Conservation (phyloP, 2,113 vertebrate species). For the Oryctolagus cuniculus region DNA sequence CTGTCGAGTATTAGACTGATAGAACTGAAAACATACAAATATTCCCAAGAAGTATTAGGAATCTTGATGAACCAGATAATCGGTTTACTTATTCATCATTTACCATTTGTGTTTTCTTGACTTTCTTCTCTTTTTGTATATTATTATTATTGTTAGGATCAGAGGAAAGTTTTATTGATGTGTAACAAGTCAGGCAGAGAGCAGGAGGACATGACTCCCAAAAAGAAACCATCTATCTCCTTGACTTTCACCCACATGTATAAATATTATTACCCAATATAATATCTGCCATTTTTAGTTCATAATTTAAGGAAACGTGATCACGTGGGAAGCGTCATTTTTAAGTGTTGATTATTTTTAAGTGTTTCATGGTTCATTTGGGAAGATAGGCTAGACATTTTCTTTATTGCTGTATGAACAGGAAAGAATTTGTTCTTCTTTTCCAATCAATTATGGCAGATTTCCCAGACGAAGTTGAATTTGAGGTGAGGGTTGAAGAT, state of each 20-base stretch:
- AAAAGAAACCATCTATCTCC: too few species aligned
- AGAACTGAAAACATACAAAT: constrained; percentile 33
- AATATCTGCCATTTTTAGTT: constrained; percentile 2
- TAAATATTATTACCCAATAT: not conserved
- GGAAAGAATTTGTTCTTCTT: constrained; percentile 10
- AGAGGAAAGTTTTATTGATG: too few species aligned
- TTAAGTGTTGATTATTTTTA: not conserved
- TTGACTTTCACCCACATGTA: not conserved
- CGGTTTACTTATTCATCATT: not conserved
- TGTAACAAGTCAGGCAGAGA: too few species aligned
- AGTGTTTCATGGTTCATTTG: constrained; percentile 2
- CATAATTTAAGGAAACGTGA: not conserved
- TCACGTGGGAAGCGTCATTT: constrained; percentile 23
- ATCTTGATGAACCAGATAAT: not conserved
- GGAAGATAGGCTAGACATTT: not conserved
- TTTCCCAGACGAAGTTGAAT: constrained; percentile 42
- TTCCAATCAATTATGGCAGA: not conserved
- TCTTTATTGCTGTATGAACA: not conserved
- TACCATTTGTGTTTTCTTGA: not conserved
- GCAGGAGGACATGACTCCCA: too few species aligned
- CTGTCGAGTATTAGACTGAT: not conserved
- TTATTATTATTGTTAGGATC: too few species aligned
- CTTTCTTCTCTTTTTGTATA: not conserved
- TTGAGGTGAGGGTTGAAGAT: constrained; percentile 42
- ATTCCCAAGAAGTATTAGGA: not conserved